A percentile compares a stretch with the other conserved stretches of the same genome.
Evolutionary conservation across 2,888 invertebrate species (phyloP).

Genomic region (Dugesia japonica): DNA sequence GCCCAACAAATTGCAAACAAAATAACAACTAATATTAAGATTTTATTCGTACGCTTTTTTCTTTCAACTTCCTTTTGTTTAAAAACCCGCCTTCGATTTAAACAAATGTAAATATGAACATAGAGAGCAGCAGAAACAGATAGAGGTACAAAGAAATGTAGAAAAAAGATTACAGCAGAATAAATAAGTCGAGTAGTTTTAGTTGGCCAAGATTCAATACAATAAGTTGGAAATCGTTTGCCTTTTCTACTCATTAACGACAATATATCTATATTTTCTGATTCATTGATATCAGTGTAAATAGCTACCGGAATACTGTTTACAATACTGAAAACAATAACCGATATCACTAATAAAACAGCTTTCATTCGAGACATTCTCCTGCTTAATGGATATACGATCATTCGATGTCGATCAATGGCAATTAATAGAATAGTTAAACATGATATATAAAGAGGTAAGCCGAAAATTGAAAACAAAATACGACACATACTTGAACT

Average conservation of each 20-base stretch:
- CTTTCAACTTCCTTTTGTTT: slow-evolving; percentile 31
- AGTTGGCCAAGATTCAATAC: slow-evolving; percentile 33
- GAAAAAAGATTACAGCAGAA: slow-evolving; percentile 23
- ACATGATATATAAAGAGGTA: slow-evolving; percentile 34
- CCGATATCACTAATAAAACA: slow-evolving; percentile 24
- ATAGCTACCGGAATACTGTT: slow-evolving; percentile 29
- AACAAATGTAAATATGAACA: slow-evolving; percentile 32
- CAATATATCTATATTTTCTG: not conserved
- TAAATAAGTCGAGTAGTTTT: slow-evolving; percentile 29
- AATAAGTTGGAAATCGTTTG: slow-evolving; percentile 20
- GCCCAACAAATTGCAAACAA: slow-evolving; percentile 35
- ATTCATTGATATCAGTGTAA: slow-evolving; percentile 16
- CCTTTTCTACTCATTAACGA: not conserved
- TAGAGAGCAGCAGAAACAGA: slow-evolving; percentile 31
- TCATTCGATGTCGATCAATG: slow-evolving; percentile 34
- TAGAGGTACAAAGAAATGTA: slow-evolving; percentile 33
- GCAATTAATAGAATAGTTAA: slow-evolving; percentile 35
- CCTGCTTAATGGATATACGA: slow-evolving; percentile 29
- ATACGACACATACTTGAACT: slow-evolving; percentile 28
- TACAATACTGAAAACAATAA: slow-evolving; percentile 29
- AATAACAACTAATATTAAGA: slow-evolving; percentile 30
- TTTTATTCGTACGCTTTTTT: slow-evolving; percentile 33
- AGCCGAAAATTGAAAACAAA: slow-evolving; percentile 29
- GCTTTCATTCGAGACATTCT: slow-evolving; percentile 32
- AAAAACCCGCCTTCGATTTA: slow-evolving; percentile 29